A percentile compares a stretch with the other conserved stretches of the same genome.
phyloP scores from a whole-genome alignment of 1,140 invertebrate species.

The Lanistes nyassanus region DNA sequence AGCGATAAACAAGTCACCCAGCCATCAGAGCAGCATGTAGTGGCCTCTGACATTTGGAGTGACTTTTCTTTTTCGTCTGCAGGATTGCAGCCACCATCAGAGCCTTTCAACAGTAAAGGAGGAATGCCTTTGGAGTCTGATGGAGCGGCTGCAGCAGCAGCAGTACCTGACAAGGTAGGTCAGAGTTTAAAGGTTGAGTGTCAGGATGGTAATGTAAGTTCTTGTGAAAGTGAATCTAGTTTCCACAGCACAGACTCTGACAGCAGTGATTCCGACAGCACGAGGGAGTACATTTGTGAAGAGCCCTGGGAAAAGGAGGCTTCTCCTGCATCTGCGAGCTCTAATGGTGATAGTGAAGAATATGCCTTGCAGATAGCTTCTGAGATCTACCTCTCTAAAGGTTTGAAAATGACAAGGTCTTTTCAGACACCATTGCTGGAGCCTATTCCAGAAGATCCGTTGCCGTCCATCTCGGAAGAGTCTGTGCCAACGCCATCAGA shows the following conservation, averaged over 20 bases:
- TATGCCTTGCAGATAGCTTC: conserved; percentile 47
- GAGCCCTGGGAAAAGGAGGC: conserved; percentile 1
- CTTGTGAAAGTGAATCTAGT: background rate
- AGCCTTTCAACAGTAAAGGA: background rate
- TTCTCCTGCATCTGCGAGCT: background rate
- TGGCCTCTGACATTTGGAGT: background rate
- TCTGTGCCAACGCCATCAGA: conserved; percentile 32
- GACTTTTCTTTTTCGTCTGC: background rate
- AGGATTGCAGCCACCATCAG: background rate
- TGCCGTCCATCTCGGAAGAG: conserved; percentile 39
- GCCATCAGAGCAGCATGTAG: background rate
- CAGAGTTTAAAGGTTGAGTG: conserved; percentile 2
- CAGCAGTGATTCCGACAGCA: conserved; percentile 5
- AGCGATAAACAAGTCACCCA: background rate
- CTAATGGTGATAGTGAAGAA: conserved; percentile 30
- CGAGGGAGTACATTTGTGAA: conserved; percentile 19
- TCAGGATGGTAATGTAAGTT: background rate
- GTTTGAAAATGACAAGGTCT: conserved; percentile 31
- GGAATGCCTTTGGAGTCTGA: background rate
- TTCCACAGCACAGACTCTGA: conserved; percentile 1
- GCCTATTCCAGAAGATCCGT: conserved; percentile 56
- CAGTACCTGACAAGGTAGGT: background rate
- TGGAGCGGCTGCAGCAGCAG: background rate
- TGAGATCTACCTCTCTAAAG: conserved; percentile 57
- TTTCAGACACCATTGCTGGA: conserved; percentile 42